phyloP scores from a whole-genome alignment of 53 echinoderm and acorn worm genomes.

The Echinarachnius parma region DNA sequence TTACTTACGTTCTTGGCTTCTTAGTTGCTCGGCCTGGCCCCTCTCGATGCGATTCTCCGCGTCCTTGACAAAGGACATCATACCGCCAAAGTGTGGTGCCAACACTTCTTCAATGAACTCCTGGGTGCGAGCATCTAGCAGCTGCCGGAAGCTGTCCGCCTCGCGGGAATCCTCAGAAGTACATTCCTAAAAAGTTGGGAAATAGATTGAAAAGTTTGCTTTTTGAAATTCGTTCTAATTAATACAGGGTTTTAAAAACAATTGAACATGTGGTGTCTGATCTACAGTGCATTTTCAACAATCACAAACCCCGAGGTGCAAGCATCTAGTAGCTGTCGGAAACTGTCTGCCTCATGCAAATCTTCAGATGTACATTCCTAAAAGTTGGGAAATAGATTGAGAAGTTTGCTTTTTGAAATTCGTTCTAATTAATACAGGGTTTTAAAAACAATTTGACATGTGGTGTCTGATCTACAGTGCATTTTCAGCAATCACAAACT shows the following conservation, averaged over 20 bases:
- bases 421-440: too few relatives aligned
- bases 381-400: too few relatives aligned
- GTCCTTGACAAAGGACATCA: slow-evolving; percentile 96
- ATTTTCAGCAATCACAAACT: too few relatives aligned
- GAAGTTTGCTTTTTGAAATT: too few relatives aligned
- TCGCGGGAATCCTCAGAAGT: slow-evolving; percentile 88
- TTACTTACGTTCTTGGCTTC: slow-evolving; percentile 78
- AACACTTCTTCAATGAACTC: slow-evolving; percentile 93
- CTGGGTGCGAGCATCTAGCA: slow-evolving; percentile 82
- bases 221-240: too few relatives aligned
- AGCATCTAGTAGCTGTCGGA: slow-evolving; percentile 78
- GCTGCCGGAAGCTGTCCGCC: slow-evolving; percentile 80
- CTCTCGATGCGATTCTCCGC: slow-evolving; percentile 77
- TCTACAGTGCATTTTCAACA: too few relatives aligned
- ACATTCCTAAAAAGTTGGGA: slow-evolving; percentile 54
- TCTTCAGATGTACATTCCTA: slow-evolving; percentile 88
- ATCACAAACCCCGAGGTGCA: slow-evolving; percentile 92
- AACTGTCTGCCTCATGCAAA: slow-evolving; percentile 83
- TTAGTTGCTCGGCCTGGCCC: slow-evolving; percentile 87
- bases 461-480: too few relatives aligned
- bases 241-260: too few relatives aligned
- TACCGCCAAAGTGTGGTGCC: slow-evolving; percentile 86
- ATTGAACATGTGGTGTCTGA: too few relatives aligned
- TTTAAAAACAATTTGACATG: too few relatives aligned
- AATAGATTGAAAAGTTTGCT: not conserved